Conservation (phyloP, 2,113 vertebrate species). For the Ageneiosus marmoratus region DNA sequence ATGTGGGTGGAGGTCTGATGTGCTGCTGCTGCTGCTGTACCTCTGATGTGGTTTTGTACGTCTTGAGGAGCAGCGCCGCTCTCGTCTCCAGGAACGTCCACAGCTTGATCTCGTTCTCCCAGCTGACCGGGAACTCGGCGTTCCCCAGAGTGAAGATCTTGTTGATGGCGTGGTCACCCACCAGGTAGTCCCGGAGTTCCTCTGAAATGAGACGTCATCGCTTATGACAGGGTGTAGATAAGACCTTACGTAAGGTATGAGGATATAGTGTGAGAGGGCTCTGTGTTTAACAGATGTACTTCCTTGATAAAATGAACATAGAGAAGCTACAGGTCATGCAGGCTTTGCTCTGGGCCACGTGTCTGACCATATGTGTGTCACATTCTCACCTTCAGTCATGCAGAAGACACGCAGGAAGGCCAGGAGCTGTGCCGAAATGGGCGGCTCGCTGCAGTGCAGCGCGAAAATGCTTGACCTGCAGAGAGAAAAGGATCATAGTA, state of each 20-base stretch:
- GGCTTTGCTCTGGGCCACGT: constrained; percentile 54
- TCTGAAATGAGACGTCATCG: constrained; percentile 77
- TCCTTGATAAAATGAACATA: constrained; percentile 46
- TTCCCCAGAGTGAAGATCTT: constrained; percentile 96
- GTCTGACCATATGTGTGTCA: constrained; percentile 53
- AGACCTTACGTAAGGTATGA: neutral
- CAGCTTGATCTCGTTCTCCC: constrained; percentile 96
- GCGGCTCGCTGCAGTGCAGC: constrained; percentile 87
- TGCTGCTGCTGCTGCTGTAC: constrained; percentile 57
- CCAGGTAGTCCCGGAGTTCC: constrained; percentile 89
- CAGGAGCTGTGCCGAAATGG: constrained; percentile 92
- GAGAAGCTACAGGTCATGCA: constrained; percentile 57
- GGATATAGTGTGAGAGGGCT: constrained; percentile 56
- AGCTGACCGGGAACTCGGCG: constrained; percentile 92
- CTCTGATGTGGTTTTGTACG: constrained; percentile 88
- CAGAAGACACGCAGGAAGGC: constrained; percentile 97
- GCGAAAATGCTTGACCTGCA: constrained; percentile 92
- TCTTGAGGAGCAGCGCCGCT: constrained; percentile 91
- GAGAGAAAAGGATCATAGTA: constrained; percentile 21
- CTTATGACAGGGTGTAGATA: no score
- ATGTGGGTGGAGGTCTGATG: neutral
- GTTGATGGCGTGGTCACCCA: constrained; percentile 88
- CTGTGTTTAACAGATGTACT: constrained; percentile 44
- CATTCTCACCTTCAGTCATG: constrained; percentile 90
- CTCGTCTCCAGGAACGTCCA: constrained; percentile 97